Evolutionary conservation across 53 echinoderm and acorn worm genomes (phyloP), one percentile per base, ranked within the genome.

Genomic region (Henricia sp.): DNA sequence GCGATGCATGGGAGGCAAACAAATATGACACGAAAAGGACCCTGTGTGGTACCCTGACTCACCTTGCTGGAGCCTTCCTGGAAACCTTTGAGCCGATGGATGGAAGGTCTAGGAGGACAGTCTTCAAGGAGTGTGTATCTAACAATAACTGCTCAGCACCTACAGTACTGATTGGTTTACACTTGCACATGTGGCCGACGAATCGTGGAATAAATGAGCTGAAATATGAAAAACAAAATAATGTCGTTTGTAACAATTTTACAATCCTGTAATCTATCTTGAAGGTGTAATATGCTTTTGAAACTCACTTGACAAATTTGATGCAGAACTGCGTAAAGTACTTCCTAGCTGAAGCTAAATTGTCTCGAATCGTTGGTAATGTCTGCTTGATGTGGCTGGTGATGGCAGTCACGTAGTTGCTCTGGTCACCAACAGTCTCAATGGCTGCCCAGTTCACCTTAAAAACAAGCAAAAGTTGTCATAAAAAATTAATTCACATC

Each of bases 311-410:
- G 82, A 85, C 97, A 90, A 94, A 96, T 77, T 94, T 96, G 77
- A 96, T 96, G 89, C 97, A 96, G 85, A 93, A 96, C 63, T 96
- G 97, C 12, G 97, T 96, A 86, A 94, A 96, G 84, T 96, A 96
- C 72, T 96, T 96, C 65, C 97, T 88, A 6, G 97, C 97, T 1
- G 97, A 96, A 8, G 97, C 97, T 34, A 96, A 41, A 33, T 96
- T 96, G 42, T 96, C 97, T 58, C 97, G 91, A 63, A 96, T 76
- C 39, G 90, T 88, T 16, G 97, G 97, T 76, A 96, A 62, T 3
- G 92, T 90, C 77, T 90, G 88, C 69, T 94, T 94, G 85, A 96
- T 94, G 65, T 96, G 97, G 37, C 90, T 86, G 26, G 97, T 96
- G 63, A 96, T 93, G 52, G 94, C 94, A 4, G 92, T 94, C 37